Percentiles rank a stretch among this genome's conserved stretches.
Evolutionary conservation across 2,113 vertebrate genomes (phyloP).

Genomic region (Erythrolamprus reginae): DNA sequence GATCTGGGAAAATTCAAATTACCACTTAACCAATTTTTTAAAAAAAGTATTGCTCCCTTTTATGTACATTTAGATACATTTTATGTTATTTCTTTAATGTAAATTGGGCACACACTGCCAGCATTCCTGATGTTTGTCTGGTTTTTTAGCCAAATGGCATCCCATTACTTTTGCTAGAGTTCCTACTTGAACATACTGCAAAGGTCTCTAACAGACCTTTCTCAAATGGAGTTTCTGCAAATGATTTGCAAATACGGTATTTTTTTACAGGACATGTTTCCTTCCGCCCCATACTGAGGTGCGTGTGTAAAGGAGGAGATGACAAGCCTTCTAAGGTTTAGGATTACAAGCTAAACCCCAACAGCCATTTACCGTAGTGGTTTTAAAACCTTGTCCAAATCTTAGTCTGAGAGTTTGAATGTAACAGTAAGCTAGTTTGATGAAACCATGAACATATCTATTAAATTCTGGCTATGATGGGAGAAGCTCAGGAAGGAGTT

Average conservation of each 20-base stretch:
- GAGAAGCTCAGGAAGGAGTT: neutral
- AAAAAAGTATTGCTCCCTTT: neutral
- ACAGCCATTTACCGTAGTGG: neutral
- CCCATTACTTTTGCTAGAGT: neutral
- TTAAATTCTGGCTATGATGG: neutral
- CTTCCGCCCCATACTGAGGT: neutral
- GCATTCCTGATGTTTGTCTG: conserved; percentile 24
- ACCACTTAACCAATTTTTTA: conserved; percentile 26
- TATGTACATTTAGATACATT: neutral
- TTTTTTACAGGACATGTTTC: neutral
- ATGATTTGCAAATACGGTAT: neutral
- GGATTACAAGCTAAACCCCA: neutral
- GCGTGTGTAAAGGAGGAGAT: neutral
- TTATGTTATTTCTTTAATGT: conserved; percentile 20
- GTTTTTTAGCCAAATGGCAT: conserved; percentile 33
- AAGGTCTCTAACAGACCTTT: conserved; percentile 2
- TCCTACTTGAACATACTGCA: neutral
- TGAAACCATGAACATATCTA: neutral
- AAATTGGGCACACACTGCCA: conserved; percentile 24
- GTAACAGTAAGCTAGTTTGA: neutral
- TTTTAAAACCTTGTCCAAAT: neutral
- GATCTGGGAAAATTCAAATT: conserved; percentile 29
- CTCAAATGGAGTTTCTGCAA: neutral
- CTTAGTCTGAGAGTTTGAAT: neutral
- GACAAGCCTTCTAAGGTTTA: neutral